These are phyloP conservation scores for Chrysolina haemoptera DNA, from an alignment of 2,888 invertebrate species.

Conservation along the genomic window DNA sequence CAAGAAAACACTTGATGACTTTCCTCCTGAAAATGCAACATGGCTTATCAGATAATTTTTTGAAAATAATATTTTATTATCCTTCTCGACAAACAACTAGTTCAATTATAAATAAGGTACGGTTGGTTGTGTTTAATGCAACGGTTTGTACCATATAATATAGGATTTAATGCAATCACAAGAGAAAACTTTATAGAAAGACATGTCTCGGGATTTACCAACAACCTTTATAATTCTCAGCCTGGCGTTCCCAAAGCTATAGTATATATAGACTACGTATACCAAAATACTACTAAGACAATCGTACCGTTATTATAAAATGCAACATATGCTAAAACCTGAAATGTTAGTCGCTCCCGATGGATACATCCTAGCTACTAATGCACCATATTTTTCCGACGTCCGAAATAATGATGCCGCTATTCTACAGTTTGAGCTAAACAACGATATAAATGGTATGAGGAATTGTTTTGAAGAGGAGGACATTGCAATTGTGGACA, in stretches of 20 bases:
- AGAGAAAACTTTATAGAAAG: neutral
- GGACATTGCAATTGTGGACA: constrained; percentile 11
- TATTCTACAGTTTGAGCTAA: neutral
- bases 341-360: constrained; percentile 6
- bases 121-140: neutral
- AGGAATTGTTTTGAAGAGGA: neutral
- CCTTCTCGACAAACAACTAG: neutral
- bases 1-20: neutral
- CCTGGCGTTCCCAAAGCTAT: neutral
- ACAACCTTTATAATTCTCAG: neutral
- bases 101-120: neutral
- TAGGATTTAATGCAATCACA: neutral
- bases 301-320: neutral
- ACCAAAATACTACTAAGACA: neutral
- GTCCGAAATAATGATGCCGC: neutral
- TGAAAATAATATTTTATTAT: neutral
- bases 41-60: neutral
- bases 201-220: neutral
- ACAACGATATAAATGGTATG: neutral
- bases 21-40: neutral
- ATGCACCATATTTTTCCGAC: neutral
- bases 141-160: neutral
- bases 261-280: neutral
- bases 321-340: neutral
- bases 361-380: neutral